These are phyloP conservation scores for Syngnathus rostellatus DNA, from an alignment of 2,797 vertebrate genomes.

Conservation along the genomic window DNA sequence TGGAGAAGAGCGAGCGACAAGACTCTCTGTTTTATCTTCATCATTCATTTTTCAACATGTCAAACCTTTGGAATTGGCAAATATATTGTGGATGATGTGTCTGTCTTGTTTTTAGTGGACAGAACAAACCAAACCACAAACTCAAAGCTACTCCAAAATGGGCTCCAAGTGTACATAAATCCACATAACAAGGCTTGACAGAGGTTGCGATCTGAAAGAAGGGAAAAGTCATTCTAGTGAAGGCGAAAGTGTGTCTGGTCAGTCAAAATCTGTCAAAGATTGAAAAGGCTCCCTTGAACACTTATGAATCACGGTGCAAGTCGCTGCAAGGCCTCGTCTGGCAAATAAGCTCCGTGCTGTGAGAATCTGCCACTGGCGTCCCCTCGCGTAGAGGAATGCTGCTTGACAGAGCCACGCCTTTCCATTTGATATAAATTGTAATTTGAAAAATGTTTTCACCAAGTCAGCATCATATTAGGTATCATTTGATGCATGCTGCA, in stretches of 20 bases:
- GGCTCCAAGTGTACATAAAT: neutral
- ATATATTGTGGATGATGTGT: neutral
- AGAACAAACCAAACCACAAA: neutral
- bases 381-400: slow-evolving; percentile 7
- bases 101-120: neutral
- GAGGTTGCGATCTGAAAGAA: neutral
- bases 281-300: slow-evolving; percentile 8
- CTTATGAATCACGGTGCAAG: slow-evolving; percentile 21
- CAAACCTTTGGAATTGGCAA: neutral
- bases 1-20: slow-evolving; percentile 8
- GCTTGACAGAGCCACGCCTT: slow-evolving; percentile 11
- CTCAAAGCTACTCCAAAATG: neutral
- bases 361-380: slow-evolving; percentile 8
- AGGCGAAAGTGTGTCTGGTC: neutral
- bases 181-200: neutral
- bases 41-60: neutral
- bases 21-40: neutral
- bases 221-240: neutral
- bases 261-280: neutral
- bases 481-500: neutral
- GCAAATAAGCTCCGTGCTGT: neutral
- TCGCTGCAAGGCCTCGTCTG: slow-evolving; percentile 13
- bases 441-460: neutral
- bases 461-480: neutral
- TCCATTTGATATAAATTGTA: neutral